Base-by-base conservation (phyloP, 2,113 vertebrate genomes). In the Serilophus lunatus region DNA sequence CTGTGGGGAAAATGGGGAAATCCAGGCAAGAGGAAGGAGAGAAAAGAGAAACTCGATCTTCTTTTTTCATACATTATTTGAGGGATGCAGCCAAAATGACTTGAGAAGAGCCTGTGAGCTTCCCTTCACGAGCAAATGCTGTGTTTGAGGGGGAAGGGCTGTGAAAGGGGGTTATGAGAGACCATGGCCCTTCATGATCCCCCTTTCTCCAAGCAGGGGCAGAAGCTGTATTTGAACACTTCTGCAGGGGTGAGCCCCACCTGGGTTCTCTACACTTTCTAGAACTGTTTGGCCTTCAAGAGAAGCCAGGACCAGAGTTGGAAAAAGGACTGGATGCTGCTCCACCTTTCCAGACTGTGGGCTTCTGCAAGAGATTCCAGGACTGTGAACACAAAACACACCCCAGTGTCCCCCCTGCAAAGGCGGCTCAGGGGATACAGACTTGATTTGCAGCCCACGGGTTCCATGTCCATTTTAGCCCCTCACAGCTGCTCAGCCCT, bases 21-120 rank as follows among this genome's bases (percentile, higher is more conserved):
- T 40, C 24, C 82, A 65, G 40, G 42, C 49, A 65, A 71, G 57
- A 64, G 40, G 42, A 44, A 81, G 44, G n/a, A 42, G 16, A 10
- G 23, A 28, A 28, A 50, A 35, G 44, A 82, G 28, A 47, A 82
- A 47, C 54, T 50, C 0, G 0, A 28, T 17, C 3, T 64, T 26
- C 17, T 47, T 77, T 35, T 29, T 22, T 33, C 4, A 4, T 18
- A 6, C 8, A 5, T 26, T 74, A 3, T 36, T 36, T 26, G 57
- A 68, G 74, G 56, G 2, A 1, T 25, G 50, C 13, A 68, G 61
- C 20, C 51, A 42, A 35, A 70, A 26, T 10, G 2, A 15, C n/a
- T 64, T 0, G 0, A 19, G 59, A 38, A 60, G 40, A 57, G 45
- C 10, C 80, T 18, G 50, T 18, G 28, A 12, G 3, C 13, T 49